Conservation (phyloP, 2,797 vertebrate genomes). For the Scyliorhinus canicula region DNA sequence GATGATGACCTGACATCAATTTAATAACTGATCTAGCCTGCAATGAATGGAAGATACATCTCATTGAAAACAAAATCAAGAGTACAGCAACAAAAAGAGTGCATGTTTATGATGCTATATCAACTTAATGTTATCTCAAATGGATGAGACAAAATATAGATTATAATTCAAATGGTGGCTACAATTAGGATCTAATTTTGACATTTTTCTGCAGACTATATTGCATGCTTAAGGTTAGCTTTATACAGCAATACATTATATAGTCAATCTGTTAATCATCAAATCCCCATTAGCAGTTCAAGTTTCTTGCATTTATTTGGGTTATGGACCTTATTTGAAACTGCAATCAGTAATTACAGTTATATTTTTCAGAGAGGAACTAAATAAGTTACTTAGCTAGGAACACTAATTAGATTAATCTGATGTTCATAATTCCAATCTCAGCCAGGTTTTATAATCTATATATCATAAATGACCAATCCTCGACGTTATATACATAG, state of each 20-base stretch:
- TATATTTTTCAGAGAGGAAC: background rate
- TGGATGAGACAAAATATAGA: background rate
- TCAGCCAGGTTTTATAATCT: background rate
- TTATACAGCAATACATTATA: background rate
- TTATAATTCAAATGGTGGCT: background rate
- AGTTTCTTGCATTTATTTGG: background rate
- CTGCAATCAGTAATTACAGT: too few relatives aligned
- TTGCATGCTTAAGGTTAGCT: background rate
- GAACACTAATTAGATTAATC: background rate
- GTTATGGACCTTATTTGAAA: background rate
- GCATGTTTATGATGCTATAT: background rate
- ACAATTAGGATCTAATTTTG: background rate
- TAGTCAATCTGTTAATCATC: background rate
- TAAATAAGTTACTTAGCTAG: background rate
- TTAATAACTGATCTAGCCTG: background rate
- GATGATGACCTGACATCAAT: background rate
- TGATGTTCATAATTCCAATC: background rate
- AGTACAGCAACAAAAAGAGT: background rate
- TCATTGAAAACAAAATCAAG: background rate
- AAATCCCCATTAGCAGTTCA: background rate
- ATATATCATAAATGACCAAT: background rate
- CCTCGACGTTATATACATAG: background rate
- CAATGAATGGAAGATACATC: background rate
- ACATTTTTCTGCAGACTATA: background rate
- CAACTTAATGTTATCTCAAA: background rate